A percentile compares a stretch with the other conserved stretches of the same genome.
These are phyloP conservation scores for Drosophila punjabiensis DNA, from an alignment of 1,140 invertebrate genomes.

Conservation along the genomic window DNA sequence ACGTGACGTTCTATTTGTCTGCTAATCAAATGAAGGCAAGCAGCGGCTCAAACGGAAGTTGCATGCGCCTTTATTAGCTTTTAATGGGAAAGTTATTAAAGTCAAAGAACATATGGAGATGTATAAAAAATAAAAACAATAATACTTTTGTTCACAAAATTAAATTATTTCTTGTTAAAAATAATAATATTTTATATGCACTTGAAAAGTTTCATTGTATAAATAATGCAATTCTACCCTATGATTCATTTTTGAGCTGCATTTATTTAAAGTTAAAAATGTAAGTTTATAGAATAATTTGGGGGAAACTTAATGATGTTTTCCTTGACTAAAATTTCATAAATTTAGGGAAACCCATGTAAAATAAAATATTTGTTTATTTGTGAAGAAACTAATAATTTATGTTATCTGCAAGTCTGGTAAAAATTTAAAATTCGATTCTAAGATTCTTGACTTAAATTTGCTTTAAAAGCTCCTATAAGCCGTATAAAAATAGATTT, in stretches of 20 bases:
- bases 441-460: neutral
- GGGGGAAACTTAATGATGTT: neutral
- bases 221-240: neutral
- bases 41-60: conserved; percentile 66
- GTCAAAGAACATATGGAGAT: conserved; percentile 41
- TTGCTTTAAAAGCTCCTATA: neutral
- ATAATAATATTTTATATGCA: neutral
- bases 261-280: neutral
- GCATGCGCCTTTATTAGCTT: conserved; percentile 75
- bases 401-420: too few relatives aligned
- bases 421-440: neutral
- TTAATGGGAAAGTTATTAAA: conserved; percentile 82
- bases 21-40: conserved; percentile 73
- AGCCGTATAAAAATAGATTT: neutral
- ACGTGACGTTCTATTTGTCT: conserved; percentile 74
- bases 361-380: neutral
- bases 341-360: neutral
- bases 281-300: neutral
- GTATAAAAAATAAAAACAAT: neutral
- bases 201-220: neutral
- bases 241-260: neutral
- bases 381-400: too few relatives aligned
- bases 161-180: neutral
- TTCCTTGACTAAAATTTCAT: neutral
- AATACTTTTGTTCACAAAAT: neutral